A percentile compares a stretch with the other conserved stretches of the same genome.
Evolutionary conservation across 2,888 invertebrate species (phyloP).

Genomic region (Drosophila birchii): DNA sequence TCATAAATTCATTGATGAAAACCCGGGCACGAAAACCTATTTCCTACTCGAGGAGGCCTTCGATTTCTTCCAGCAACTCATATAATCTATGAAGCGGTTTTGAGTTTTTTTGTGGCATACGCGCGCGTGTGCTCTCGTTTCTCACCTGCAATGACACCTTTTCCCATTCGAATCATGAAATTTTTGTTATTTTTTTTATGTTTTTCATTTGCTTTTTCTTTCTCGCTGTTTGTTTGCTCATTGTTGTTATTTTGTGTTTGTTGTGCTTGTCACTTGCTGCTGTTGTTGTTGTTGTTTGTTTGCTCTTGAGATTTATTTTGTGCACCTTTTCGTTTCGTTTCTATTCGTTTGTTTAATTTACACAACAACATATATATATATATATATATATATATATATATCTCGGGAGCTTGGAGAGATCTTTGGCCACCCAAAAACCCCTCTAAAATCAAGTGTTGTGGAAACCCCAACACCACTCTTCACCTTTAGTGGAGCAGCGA

Average conservation of each 20-base stretch:
- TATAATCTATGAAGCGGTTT: conserved; percentile 2
- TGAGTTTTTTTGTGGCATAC: conserved; percentile 31
- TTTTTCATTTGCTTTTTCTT: neutral
- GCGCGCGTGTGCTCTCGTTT: conserved; percentile 75
- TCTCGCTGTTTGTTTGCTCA: conserved; percentile 14
- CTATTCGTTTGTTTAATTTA: conserved; percentile 58
- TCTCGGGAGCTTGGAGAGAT: conserved; percentile 8
- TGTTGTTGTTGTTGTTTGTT: conserved; percentile 32
- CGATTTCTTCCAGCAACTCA: conserved; percentile 25
- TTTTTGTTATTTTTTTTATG: conserved; percentile 37
- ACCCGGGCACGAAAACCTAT: conserved; percentile 41
- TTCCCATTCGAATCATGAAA: conserved; percentile 57
- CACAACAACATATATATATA: conserved; percentile 13
- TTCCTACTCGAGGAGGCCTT: neutral
- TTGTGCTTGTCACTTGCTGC: conserved; percentile 29
- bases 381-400: neutral
- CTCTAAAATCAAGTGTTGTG: neutral
- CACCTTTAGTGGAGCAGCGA: conserved; percentile 1
- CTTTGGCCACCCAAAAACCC: neutral
- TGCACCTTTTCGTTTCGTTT: conserved; percentile 50
- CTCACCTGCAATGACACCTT: conserved; percentile 77
- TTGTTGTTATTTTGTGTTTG: conserved; percentile 28
- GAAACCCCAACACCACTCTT: neutral
- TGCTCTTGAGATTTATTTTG: conserved; percentile 64
- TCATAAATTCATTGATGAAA: conserved; percentile 79